Conservation (phyloP, 2,888 invertebrate species). For the Penaeus monodon region DNA sequence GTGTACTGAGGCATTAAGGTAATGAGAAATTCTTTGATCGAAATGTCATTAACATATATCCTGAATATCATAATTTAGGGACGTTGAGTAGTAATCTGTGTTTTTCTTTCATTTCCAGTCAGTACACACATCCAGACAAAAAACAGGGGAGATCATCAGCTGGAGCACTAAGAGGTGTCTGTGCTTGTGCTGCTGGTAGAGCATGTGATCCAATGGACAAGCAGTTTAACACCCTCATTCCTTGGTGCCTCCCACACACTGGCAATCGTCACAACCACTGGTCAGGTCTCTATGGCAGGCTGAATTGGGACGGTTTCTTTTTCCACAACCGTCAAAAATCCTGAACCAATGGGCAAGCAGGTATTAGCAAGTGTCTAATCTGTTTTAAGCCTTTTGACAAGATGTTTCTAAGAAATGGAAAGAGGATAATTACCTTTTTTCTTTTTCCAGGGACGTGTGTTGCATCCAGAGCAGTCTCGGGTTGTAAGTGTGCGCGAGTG, state of each 20-base stretch:
- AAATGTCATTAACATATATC: too few species aligned
- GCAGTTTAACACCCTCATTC: constrained; percentile 86
- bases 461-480: constrained; percentile 84
- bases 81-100: background rate
- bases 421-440: background rate
- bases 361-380: constrained; percentile 67
- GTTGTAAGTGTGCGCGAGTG: constrained; percentile 90
- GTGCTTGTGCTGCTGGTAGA: constrained; percentile 77
- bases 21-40: too few species aligned
- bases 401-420: background rate
- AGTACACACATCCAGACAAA: constrained; percentile 74
- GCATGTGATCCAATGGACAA: constrained; percentile 79
- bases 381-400: background rate
- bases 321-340: constrained; percentile 84
- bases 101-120: constrained; percentile 68
- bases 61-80: too few species aligned
- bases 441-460: constrained; percentile 77
- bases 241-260: constrained; percentile 90
- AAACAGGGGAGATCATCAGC: constrained; percentile 72
- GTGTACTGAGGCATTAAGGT: too few species aligned
- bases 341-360: constrained; percentile 92
- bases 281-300: constrained; percentile 85
- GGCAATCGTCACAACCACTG: constrained; percentile 88
- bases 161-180: constrained; percentile 80
- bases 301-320: constrained; percentile 89